Evolutionary conservation across 2,888 invertebrate species (phyloP), one percentile per base, ranked within the genome.

Genomic region (Drosophila limbata): DNA sequence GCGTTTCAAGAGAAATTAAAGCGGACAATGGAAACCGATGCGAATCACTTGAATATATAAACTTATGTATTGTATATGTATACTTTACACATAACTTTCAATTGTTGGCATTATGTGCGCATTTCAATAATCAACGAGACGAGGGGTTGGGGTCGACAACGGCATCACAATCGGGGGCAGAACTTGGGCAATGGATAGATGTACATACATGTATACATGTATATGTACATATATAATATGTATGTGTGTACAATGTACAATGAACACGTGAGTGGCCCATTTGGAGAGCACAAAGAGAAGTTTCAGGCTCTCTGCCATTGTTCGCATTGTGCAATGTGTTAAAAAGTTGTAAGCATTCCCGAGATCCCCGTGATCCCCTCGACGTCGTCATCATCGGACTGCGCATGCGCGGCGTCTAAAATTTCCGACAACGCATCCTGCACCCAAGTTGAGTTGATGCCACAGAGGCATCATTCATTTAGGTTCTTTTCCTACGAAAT

Each of bases 11-110:
- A 47, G 71, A 75, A 83, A 50, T 53, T 70, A 72, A 62, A 15
- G 73, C 64, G 68, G 75, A 82, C 80, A 84, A 81, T 82, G 83
- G 78, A 72, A 71, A 48, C 70, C 70, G 68, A 71, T 60, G 84
- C 84, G 65, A 84, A 81, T 79, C 84, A 84, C 86, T 84, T 76
- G 77, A 84, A 79, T 55, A 77, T 66, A 76, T 79, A 84, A 79
- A 84, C 81, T 86, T 81, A 68, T 79, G 86, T 77, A 86, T 84
- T 84, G 74, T 84, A 83, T 75, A 86, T 80, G 86, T 86, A 84
- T 84, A 86, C 84, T 85, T 83, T 85, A 80, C 83, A 85, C 85
- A 83, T 69, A 83, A 85, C 78, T 81, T 68, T 69, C 77, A 79
- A 79, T 84, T 84, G 85, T 83, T 73, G 53, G 74, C 81, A 79